Conservation (phyloP, 1,140 invertebrate genomes). For the Apis cerana region DNA sequence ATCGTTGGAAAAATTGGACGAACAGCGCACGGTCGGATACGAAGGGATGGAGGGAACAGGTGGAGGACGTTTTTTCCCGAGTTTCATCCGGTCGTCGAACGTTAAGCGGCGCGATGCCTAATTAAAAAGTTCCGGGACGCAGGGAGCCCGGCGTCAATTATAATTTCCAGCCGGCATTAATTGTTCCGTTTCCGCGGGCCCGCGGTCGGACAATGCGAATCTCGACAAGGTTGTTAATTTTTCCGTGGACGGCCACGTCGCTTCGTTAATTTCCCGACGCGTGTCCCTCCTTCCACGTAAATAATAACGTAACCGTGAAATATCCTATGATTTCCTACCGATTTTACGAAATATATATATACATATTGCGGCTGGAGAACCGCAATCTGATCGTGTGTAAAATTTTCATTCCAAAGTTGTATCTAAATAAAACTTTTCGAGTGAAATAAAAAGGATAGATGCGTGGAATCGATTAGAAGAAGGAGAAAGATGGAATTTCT, state of each 20-base stretch:
- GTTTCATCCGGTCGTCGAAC: constrained; percentile 20
- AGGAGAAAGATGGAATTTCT: too few relatives aligned
- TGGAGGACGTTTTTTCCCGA: neutral
- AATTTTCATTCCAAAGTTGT: too few relatives aligned
- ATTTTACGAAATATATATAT: neutral
- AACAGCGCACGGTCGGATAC: neutral
- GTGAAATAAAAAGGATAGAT: too few relatives aligned
- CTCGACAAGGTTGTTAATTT: constrained; percentile 39
- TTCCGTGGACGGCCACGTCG: neutral
- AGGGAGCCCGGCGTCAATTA: constrained; percentile 16
- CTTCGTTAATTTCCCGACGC: constrained; percentile 19
- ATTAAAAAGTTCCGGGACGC: constrained; percentile 46
- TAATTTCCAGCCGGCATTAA: constrained; percentile 46
- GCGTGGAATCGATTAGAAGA: too few relatives aligned
- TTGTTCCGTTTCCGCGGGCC: constrained; percentile 32
- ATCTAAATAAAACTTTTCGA: too few relatives aligned
- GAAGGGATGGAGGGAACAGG: neutral
- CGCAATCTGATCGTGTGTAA: too few relatives aligned
- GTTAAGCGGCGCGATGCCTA: constrained; percentile 34
- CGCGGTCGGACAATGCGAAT: constrained; percentile 3
- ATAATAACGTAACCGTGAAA: constrained; percentile 33
- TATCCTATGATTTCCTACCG: neutral
- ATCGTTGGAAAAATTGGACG: neutral
- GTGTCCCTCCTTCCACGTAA: constrained; percentile 18
- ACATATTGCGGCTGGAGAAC: too few relatives aligned